Conservation (phyloP, 2,888 invertebrate species). For the Drosophila meridionalis region DNA sequence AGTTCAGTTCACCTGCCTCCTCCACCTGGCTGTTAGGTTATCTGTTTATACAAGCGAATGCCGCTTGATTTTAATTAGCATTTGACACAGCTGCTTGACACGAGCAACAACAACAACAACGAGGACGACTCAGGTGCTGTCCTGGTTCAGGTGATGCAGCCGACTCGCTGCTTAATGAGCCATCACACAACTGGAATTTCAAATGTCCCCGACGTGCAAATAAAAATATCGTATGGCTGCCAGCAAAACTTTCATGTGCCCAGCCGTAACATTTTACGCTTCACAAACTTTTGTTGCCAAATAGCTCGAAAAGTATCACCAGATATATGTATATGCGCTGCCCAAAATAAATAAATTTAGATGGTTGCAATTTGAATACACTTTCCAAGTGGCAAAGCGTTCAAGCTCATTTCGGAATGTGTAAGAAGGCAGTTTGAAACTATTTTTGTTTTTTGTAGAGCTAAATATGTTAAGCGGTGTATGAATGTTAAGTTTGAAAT, state of each 20-base stretch:
- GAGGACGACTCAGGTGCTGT: conserved; percentile 7
- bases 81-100: conserved; percentile 81
- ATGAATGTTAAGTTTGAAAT: background rate
- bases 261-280: conserved; percentile 67
- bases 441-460: background rate
- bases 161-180: conserved; percentile 68
- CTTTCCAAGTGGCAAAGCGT: background rate
- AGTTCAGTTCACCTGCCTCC: conserved; percentile 52
- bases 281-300: conserved; percentile 56
- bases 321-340: background rate
- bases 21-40: conserved; percentile 18
- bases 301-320: conserved; percentile 5
- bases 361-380: conserved; percentile 1
- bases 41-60: conserved; percentile 75
- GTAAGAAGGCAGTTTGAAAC: background rate
- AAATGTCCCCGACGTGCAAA: conserved; percentile 70
- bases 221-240: conserved; percentile 65
- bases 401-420: background rate
- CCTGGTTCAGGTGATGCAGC: conserved; percentile 2
- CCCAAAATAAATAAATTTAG: background rate
- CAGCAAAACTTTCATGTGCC: conserved; percentile 19
- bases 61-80: conserved; percentile 81
- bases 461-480: background rate
- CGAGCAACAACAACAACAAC: conserved; percentile 38
- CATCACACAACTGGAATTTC: conserved; percentile 65